Conservation (phyloP, 2,888 invertebrate genomes). For the Macrophya alboannulata region DNA sequence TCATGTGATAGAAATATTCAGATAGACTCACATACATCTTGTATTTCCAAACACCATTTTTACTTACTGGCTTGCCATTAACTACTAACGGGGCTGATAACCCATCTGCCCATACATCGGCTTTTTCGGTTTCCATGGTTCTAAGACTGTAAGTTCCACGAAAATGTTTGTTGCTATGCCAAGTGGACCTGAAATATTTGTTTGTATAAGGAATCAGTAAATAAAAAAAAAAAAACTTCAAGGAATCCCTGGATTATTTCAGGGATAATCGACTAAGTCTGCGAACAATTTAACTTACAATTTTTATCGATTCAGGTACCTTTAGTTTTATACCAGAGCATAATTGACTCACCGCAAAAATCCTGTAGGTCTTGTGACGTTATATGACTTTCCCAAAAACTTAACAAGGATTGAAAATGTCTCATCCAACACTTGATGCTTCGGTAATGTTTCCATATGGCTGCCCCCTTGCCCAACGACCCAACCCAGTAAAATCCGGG, state of each 20-base stretch:
- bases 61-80: slow-evolving; percentile 78
- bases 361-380: slow-evolving; percentile 80
- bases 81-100: slow-evolving; percentile 83
- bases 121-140: slow-evolving; percentile 80
- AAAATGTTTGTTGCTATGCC: slow-evolving; percentile 87
- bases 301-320: too few species aligned
- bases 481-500: slow-evolving; percentile 86
- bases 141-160: slow-evolving; percentile 89
- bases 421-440: slow-evolving; percentile 81
- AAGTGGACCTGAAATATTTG: slow-evolving; percentile 87
- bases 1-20: neutral
- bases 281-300: too few species aligned
- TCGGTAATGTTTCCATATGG: slow-evolving; percentile 83
- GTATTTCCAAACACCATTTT: neutral
- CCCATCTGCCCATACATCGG: slow-evolving; percentile 81
- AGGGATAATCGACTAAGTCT: too few species aligned
- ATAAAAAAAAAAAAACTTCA: too few species aligned
- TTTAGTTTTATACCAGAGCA: slow-evolving; percentile 71
- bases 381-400: slow-evolving; percentile 81
- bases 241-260: too few species aligned
- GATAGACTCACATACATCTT: too few species aligned
- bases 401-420: slow-evolving; percentile 80
- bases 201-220: too few species aligned
- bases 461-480: slow-evolving; percentile 83
- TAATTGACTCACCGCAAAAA: slow-evolving; percentile 81